Conservation (phyloP, 2,888 invertebrate species). For the Mesorhabditis belari region DNA sequence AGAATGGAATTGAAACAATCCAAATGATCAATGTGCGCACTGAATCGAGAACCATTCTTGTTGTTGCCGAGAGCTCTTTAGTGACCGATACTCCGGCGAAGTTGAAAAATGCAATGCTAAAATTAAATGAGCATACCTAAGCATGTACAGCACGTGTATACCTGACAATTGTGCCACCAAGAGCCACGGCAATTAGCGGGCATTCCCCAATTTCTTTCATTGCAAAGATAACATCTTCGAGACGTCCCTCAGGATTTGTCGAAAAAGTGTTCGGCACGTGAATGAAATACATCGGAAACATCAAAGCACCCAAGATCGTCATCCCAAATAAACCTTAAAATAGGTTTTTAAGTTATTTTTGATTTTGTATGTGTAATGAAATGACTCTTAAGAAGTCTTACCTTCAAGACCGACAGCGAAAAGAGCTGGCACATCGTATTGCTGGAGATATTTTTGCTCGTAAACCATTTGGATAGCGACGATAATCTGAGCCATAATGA, state of each 20-base stretch:
- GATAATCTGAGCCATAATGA: slow-evolving; percentile 68
- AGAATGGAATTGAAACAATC: slow-evolving; percentile 69
- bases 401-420: slow-evolving; percentile 93
- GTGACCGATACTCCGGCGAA: slow-evolving; percentile 84
- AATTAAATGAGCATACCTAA: slow-evolving; percentile 4
- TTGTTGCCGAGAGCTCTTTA: slow-evolving; percentile 84
- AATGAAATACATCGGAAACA: slow-evolving; percentile 74
- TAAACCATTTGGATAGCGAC: slow-evolving; percentile 84
- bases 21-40: slow-evolving; percentile 85
- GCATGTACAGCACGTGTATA: slow-evolving; percentile 10
- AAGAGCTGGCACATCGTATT: slow-evolving; percentile 77
- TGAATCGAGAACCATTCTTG: slow-evolving; percentile 80
- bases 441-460: slow-evolving; percentile 78
- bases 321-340: slow-evolving; percentile 37
- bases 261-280: slow-evolving; percentile 72
- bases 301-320: slow-evolving; percentile 56
- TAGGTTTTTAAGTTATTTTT: not conserved
- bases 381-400: too few relatives aligned
- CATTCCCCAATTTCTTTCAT: slow-evolving; percentile 72
- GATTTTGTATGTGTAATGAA: too few relatives aligned
- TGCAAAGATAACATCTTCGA: slow-evolving; percentile 77
- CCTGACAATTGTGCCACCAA: slow-evolving; percentile 60
- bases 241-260: slow-evolving; percentile 62
- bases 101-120: slow-evolving; percentile 87
- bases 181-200: slow-evolving; percentile 63